Base-by-base conservation (phyloP, 2,797 vertebrate genomes). In the Falco columbarius region DNA sequence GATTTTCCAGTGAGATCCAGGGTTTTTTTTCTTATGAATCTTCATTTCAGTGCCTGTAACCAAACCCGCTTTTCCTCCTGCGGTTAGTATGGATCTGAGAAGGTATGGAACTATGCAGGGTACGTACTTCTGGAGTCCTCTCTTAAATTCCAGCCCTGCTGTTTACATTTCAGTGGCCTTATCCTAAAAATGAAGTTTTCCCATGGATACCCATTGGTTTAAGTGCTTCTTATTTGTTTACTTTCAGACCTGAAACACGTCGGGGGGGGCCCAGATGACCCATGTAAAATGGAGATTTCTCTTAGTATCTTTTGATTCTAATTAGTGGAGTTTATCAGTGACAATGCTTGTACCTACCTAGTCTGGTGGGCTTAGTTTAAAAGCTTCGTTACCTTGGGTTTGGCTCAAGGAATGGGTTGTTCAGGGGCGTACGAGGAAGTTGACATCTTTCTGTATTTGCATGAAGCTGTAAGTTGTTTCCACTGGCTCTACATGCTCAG, bases 1-100 rank as follows among this genome's bases (percentile, higher is more conserved):
- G 63, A 14, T 20, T 86, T 76, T 89, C 59, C 79, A 80, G 86
- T n/a, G 82, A 86, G 90, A 92, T 32, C 51, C 38, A n/a, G 54
- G 49, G 17, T 0, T 30, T 0, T 30, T 30, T 86, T 89, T 49
- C 40, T 20, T 40, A 8, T 1, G 7, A 34, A 18, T 27, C 58
- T 79, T 76, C 27, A 3, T 67, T 79, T 89, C 52, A 34, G 2
- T 56, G 77, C 46, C 62, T 84, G 34, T 46, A 6, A 74, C 55
- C 34, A 72, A 84, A 79, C 22, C 56, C 36, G 23, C 73, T 38
- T 65, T 62, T 62, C 46, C 46, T 81, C 26, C 0, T 10, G 77
- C 3, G 6, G 30, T 59, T 10, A 14, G 63, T 56, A 9, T 30
- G 3, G 67, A 36, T 19, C 65, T 62, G 85, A 34, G 62, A 8